Base-by-base conservation (phyloP, 2,113 vertebrate species). In the pig (Sus scrofa) region DNA sequence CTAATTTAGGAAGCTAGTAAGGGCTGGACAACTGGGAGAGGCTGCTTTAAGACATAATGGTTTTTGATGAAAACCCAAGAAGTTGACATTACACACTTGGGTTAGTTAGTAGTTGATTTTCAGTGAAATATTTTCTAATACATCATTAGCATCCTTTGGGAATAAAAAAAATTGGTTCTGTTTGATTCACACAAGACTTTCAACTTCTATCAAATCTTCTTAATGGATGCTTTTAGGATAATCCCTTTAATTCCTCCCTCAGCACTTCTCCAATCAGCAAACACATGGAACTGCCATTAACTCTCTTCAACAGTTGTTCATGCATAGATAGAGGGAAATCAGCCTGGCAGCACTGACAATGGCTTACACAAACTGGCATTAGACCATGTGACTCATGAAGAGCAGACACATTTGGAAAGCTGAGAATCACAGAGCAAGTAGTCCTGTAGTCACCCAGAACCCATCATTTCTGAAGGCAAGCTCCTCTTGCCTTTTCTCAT, bases 401-500 rank as follows among this genome's bases (percentile, higher is more conserved):
- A 86, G 39, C 22, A 24, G 94, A 83, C 68, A 60, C 26, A 1
- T 27, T 52, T 62, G 92, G 83, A 88, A 78, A 9, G 6, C 18
- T 50, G 7, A 83, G 52, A 94, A 37, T 85, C 75, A 37, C n/a
- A 56, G 1, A 1, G 39, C 7, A 10, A 30, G 22, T 0, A 4
- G 91, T 88, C 7, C 1, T 65, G 1, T 1, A 22, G 37, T 58
- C 95, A 52, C 94, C 13, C 44, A 2, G 37, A 62, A 44, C 89
- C 91, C 63, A 75, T 97, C 63, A 70, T 19, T 85, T 96, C 85
- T 86, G 70, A 50, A 78, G 87, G 89, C 8, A 15, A 94, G 94
- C n/a, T 77, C 52, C 75, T 86, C 91, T n/a, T 65, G 58, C 56
- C 84, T 93, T 79, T 54, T n/a, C 95, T 96, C 97, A 97, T 63